Conservation (phyloP, 2,888 invertebrate species). For the Tetrapedia diversipes region DNA sequence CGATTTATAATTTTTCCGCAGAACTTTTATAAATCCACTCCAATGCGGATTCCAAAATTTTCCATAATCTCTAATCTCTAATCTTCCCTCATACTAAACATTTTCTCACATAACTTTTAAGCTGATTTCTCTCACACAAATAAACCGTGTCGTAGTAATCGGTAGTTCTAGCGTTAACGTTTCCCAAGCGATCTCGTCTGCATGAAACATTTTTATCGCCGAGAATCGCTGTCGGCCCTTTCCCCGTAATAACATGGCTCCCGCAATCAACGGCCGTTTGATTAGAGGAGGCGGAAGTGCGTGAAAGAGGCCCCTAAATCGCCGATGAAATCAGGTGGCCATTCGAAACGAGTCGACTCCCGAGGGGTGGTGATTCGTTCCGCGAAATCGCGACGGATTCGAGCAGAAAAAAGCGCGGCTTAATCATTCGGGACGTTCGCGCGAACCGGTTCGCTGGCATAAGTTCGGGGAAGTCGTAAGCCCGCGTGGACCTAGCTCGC, state of each 20-base stretch:
- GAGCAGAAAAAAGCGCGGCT: not conserved
- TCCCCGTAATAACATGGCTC: conserved; percentile 64
- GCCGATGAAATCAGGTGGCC: conserved; percentile 21
- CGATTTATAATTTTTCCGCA: no score
- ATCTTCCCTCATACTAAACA: no score
- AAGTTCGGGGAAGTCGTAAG: conserved; percentile 61
- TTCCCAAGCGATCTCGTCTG: conserved; percentile 48
- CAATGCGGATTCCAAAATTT: no score
- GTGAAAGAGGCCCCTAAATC: conserved; percentile 53
- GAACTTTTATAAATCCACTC: no score
- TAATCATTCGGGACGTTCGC: conserved; percentile 43
- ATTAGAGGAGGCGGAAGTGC: conserved; percentile 65
- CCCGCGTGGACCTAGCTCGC: conserved; percentile 4
- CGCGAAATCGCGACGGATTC: not conserved
- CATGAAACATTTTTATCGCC: conserved; percentile 62
- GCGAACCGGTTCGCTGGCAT: conserved; percentile 33
- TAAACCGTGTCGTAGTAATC: no score
- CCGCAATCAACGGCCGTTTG: conserved; percentile 59
- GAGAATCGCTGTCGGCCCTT: conserved; percentile 56
- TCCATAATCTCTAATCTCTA: no score
- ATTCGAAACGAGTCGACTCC: not conserved
- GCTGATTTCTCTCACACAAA: no score
- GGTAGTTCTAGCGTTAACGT: conserved; percentile 56
- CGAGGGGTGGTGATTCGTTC: conserved; percentile 2
- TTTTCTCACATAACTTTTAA: no score